Percentiles rank a stretch among this genome's conserved stretches.
phyloP scores from a whole-genome alignment of 2,888 invertebrate species.

The Chymomyza procnemis region DNA sequence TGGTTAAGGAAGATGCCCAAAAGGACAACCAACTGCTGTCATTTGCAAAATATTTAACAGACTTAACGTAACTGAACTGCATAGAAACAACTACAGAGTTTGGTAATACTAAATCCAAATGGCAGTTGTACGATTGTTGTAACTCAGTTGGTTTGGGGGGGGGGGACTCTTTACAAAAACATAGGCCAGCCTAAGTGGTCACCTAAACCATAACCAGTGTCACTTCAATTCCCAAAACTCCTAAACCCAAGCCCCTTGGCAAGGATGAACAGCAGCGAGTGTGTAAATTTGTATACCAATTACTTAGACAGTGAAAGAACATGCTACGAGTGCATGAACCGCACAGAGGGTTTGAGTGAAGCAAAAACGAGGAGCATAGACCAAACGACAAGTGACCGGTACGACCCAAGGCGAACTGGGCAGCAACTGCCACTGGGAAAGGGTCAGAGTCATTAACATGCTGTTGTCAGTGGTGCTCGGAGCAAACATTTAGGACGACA shows the following conservation, averaged over 20 bases:
- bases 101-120: background rate
- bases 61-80: background rate
- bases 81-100: background rate
- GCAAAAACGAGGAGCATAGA: background rate
- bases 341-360: background rate
- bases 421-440: constrained; percentile 25
- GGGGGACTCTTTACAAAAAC: background rate
- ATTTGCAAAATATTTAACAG: constrained; percentile 35
- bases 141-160: background rate
- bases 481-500: constrained; percentile 61
- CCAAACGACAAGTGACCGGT: constrained; percentile 55
- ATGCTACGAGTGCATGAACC: background rate
- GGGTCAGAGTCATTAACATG: constrained; percentile 73
- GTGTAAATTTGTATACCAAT: constrained; percentile 60
- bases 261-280: background rate
- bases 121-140: background rate
- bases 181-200: background rate
- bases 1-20: background rate
- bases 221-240: background rate
- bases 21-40: constrained; percentile 1
- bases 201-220: background rate
- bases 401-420: constrained; percentile 43
- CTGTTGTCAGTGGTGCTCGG: constrained; percentile 53
- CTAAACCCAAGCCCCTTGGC: background rate
- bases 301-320: constrained; percentile 60